Evolutionary conservation across 2,888 invertebrate genomes (phyloP), one percentile per base, ranked within the genome.

Genomic region (Rhimphoctona megacephalus): DNA sequence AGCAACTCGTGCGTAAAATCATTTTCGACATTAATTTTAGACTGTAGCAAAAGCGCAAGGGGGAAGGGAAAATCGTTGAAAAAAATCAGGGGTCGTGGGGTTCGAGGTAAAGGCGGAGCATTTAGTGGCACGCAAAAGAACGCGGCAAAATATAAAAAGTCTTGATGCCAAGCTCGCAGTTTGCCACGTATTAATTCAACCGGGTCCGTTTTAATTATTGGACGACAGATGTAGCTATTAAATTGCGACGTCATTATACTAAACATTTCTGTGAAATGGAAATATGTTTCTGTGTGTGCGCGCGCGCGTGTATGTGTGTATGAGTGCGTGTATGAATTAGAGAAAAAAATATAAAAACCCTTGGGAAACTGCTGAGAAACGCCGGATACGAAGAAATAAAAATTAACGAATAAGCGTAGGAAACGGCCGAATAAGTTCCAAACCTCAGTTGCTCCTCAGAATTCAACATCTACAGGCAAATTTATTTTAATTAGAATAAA

Each of bases 161-260:
- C 14, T 77, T 72, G 64, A 67, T 57, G 49, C 36, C 36, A 5
- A 33, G 33, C 66, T 33, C 64, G 77, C 76, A 70, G 76, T 39
- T 39, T 9, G 8, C 7, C 39, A 9, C 8, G 4, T 73, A 89
- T 90, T 90, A 89, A 91, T 83, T 90, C 89, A 88, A 85, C 72
- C 90, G 85, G 87, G 83, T 73, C 69, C 81, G 85, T 89, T 91
- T 90, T 91, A 91, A 90, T 91, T 91, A 86, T 85, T 81, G 81
- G 80, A 87, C 86, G 86, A 83, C 66, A 78, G 74, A 85, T 82
- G 85, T 80, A 57, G 76, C 85, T 85, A 88, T 89, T 88, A 80
- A 88, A 87, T 84, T 77, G 73, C 85, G 73, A 64, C 81, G 69
- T 83, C 85, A 82, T 85, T 83, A 87, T 57, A 67, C 77, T 74